Evolutionary conservation across 2,888 invertebrate species (phyloP).

Genomic region (Sinhomidia bicolor): DNA sequence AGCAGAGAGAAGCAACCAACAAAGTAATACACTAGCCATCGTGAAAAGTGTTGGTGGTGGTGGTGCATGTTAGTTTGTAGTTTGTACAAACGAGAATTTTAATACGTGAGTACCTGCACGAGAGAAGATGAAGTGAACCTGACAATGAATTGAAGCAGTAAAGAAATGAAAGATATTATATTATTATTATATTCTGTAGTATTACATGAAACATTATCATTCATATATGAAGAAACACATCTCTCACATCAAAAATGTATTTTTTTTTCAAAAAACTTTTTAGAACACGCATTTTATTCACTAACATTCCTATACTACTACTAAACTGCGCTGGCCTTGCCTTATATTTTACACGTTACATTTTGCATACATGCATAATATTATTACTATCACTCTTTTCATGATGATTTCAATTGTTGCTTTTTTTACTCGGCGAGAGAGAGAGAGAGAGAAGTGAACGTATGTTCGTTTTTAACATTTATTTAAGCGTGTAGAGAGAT

Average conservation of each 20-base stretch:
- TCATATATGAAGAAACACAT: not conserved
- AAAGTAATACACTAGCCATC: too few species aligned
- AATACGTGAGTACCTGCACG: slow-evolving; percentile 16
- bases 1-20: slow-evolving; percentile 8
- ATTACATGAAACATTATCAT: not conserved
- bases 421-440: slow-evolving; percentile 50
- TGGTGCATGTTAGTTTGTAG: too few species aligned
- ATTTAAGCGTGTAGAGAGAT: slow-evolving; percentile 2
- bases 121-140: slow-evolving; percentile 57
- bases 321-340: slow-evolving; percentile 68
- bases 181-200: not conserved
- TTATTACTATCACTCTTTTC: too few species aligned
- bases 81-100: too few species aligned
- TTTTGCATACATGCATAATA: too few species aligned
- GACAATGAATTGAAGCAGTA: slow-evolving; percentile 63
- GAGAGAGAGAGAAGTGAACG: slow-evolving; percentile 34
- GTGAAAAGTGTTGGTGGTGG: too few species aligned
- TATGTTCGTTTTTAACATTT: too few species aligned
- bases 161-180: slow-evolving; percentile 36
- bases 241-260: not conserved
- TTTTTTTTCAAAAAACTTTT: slow-evolving; percentile 23
- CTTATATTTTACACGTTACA: slow-evolving; percentile 59
- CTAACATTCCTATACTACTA: too few species aligned
- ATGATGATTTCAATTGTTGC: slow-evolving; percentile 55
- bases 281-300: slow-evolving; percentile 36